Conservation (phyloP, 1,140 invertebrate species). For the Drosophila nannoptera region DNA sequence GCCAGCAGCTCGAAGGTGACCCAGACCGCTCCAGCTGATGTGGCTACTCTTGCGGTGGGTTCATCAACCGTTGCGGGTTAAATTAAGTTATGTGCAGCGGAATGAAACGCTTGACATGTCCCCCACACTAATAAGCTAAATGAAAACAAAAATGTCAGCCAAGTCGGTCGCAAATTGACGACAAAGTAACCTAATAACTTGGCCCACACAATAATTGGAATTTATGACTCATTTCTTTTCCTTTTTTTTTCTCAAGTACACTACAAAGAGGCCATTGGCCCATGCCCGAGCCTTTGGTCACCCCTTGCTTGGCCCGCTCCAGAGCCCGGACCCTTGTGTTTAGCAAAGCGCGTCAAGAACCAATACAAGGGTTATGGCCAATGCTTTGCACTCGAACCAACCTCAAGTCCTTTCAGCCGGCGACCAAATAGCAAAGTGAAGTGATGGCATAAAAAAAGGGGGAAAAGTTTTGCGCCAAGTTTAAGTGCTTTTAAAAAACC, state of each 20-base stretch:
- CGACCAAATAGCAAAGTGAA: conserved; percentile 23
- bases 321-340: conserved; percentile 20
- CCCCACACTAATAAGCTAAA: conserved; percentile 64
- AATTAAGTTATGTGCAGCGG: conserved; percentile 59
- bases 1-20: conserved; percentile 31
- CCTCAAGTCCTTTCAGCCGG: conserved; percentile 11
- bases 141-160: conserved; percentile 68
- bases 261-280: conserved; percentile 17
- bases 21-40: background rate
- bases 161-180: conserved; percentile 49
- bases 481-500: conserved; percentile 78
- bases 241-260: background rate
- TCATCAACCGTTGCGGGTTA: conserved; percentile 47
- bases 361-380: conserved; percentile 53
- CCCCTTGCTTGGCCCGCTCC: background rate
- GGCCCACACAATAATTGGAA: conserved; percentile 69
- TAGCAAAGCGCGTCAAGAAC: conserved; percentile 64
- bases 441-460: conserved; percentile 6
- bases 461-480: conserved; percentile 60
- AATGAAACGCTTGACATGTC: conserved; percentile 53
- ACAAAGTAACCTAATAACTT: conserved; percentile 70
- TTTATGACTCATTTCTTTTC: conserved; percentile 66
- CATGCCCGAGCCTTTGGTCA: conserved; percentile 15
- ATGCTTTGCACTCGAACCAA: conserved; percentile 5
- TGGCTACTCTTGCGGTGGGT: conserved; percentile 12